Base-by-base conservation (phyloP, 2,113 vertebrate species). In the Talpa occidentalis region DNA sequence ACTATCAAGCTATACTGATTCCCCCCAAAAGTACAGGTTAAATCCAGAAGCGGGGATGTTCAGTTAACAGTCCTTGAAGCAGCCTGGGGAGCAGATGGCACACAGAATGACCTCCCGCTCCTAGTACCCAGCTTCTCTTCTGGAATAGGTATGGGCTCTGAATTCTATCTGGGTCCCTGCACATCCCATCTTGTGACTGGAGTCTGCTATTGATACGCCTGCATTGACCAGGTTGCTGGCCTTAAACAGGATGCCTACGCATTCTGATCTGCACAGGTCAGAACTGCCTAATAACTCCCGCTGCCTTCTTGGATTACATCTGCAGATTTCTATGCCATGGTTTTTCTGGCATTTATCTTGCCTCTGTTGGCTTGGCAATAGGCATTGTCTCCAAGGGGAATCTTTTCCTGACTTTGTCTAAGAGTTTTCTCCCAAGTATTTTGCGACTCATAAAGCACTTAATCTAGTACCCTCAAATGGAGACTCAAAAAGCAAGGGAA, bases 221-320 rank as follows among this genome's bases (percentile, higher is more conserved):
- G 14, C 12, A 80, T n/a, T 64, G 15, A 6, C 16, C 40, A 28
- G 6, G 42, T 5, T 37, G 49, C 19, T 30, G 35, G 11, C 28
- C 24, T 1, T 10, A 1, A 0, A 3, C 14, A 52, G 47, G 70
- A 3, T 16, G 16, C 17, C 26, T 19, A 19, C 0, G 16, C 8
- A n/a, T 2, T 35, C 49, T n/a, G 9, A 49, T 69, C 35, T 49
- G 3, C 8, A 0, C 2, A 10, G 73, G 21, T 78, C 40, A 56
- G 24, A 90, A 64, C 30, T 30, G 22, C 59, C 30, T 54, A 26
- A 1, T 10, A 69, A 10, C 10, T 44, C 11, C 26, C 10, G 70
- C 16, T 10, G 14, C 2, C 4, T 10, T 77, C 26, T 40, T 3
- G 6, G 32, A 21, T 7, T 14, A 2, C 74, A 54, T 42, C 16